Base-by-base conservation (phyloP, 2,113 vertebrate genomes). In the Colinus virginianus region DNA sequence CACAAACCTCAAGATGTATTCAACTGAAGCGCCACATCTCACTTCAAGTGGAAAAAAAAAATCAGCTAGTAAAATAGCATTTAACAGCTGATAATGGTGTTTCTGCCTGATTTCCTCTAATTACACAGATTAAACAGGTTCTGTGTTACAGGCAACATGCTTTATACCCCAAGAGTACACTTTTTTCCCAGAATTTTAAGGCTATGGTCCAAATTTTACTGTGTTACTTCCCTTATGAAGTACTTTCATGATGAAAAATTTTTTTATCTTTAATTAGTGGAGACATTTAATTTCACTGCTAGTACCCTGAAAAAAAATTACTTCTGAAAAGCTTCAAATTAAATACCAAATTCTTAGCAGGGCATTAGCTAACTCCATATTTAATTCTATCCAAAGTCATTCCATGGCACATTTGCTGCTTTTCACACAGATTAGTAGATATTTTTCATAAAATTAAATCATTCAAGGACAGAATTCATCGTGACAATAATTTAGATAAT, bases 31-130 rank as follows among this genome's bases (percentile, higher is more conserved):
- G 92, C 93, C 96, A 95, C 76, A 79, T 96, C 91, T 96, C 89
- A 95, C 81, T 85, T 97, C 91, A 96, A 95, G 82, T 90, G 78
- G 76, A 96, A 97, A 96, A 95, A 92, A 94, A 94, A 84, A 97
- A 97, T 69, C 4, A 90, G 91, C 36, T 42, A 70, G 71, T 78
- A 96, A 95, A 94, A 94, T 91, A 95, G 82, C 89, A 92, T 96
- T 97, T 97, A 96, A 96, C 88, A 97, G 84, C 93, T 97, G 92
- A 97, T 96, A 96, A 97, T 84, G 96, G 93, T 93, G 81, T 95
- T 98, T 97, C 96, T 97, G 94, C 91, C 82, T 83, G 93, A 96
- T 96, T 96, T 94, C 75, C 68, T 94, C 43, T 97, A 97, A 97
- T 97, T 97, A 96, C 83, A 91, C 84, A 90, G 94, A 84, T 16